Evolutionary conservation across 2,113 vertebrate species (phyloP).

Genomic region (Brienomyrus longianalis): DNA sequence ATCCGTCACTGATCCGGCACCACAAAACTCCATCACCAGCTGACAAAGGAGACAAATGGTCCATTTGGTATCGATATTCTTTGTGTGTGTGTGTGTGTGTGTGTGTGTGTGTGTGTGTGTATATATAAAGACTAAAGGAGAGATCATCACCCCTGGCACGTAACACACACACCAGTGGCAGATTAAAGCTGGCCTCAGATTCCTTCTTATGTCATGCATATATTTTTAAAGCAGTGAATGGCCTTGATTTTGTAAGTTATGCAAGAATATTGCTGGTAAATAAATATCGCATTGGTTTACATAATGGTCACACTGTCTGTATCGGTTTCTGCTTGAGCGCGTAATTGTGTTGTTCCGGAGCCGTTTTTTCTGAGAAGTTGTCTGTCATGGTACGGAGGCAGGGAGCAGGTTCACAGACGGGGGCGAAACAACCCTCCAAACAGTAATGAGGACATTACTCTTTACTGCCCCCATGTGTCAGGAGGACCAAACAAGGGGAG

Average conservation of each 20-base stretch:
- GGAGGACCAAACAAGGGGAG: background rate
- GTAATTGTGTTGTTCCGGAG: background rate
- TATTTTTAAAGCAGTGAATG: background rate
- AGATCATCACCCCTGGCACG: background rate
- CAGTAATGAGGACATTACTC: background rate
- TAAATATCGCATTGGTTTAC: background rate
- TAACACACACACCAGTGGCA: background rate
- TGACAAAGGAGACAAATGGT: constrained; percentile 31
- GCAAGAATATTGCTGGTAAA: constrained; percentile 7
- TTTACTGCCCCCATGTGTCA: background rate
- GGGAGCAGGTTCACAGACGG: background rate
- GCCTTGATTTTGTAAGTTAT: constrained; percentile 8
- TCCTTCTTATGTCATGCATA: background rate
- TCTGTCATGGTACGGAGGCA: background rate
- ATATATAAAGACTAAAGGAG: background rate
- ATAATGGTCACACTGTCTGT: constrained; percentile 1
- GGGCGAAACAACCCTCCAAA: background rate
- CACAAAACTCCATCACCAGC: constrained; percentile 99
- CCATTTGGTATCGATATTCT: background rate
- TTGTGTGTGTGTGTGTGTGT: background rate
- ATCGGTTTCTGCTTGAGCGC: background rate
- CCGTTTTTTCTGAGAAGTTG: background rate
- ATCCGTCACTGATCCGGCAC: constrained; percentile 91
- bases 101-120: background rate
- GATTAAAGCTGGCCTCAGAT: background rate